Conservation (phyloP, 2,113 vertebrate genomes). For the Aspiorhynchus laticeps region DNA sequence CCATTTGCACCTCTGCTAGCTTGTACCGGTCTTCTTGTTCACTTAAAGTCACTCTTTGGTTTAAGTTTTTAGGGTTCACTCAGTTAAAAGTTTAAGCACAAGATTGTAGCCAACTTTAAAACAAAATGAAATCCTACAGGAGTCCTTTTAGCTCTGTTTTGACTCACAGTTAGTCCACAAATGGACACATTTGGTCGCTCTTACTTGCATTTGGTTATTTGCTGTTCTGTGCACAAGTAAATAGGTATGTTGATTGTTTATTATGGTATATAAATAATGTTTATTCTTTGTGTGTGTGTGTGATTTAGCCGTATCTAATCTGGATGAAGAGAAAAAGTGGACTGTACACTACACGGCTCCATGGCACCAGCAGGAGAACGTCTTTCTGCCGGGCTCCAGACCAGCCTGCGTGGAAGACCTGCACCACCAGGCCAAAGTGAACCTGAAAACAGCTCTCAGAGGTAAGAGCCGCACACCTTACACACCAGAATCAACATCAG, state of each 20-base stretch:
- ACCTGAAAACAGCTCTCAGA: constrained; percentile 94
- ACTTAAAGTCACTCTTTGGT: background rate
- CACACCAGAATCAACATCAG: background rate
- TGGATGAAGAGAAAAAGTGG: constrained; percentile 97
- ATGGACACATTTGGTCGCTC: background rate
- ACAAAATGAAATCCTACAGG: background rate
- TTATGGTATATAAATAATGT: background rate
- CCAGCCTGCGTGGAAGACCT: constrained; percentile 93
- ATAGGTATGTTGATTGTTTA: background rate
- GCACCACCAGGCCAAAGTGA: constrained; percentile 95
- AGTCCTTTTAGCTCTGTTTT: background rate
- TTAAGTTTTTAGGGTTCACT: constrained; percentile 7
- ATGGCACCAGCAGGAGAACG: constrained; percentile 97
- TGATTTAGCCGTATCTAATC: constrained; percentile 89
- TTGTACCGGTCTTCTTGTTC: background rate
- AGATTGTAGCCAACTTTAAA: background rate
- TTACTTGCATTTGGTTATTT: background rate
- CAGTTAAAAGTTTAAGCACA: constrained; percentile 8
- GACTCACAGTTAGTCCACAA: constrained; percentile 10
- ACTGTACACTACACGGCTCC: constrained; percentile 94
- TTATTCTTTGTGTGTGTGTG: background rate
- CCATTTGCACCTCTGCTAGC: constrained; percentile 38
- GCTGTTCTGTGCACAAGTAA: background rate
- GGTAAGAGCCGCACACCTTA: constrained; percentile 74
- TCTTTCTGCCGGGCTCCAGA: constrained; percentile 88